Base-by-base conservation (phyloP, 2,113 vertebrate species). In the Himantopus leucocephalus region DNA sequence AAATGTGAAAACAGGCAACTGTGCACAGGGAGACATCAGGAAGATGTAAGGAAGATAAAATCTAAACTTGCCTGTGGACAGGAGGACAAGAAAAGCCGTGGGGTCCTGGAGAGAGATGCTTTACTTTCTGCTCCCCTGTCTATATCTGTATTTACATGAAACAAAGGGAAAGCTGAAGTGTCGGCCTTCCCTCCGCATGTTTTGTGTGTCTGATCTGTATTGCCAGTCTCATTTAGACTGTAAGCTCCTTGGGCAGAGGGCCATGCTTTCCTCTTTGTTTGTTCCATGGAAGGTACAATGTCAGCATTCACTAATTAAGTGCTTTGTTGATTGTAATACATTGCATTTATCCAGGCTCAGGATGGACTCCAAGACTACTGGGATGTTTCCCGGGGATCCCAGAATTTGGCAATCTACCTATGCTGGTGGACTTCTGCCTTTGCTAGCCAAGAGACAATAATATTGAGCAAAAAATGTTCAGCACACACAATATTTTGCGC, bases 221-320 rank as follows among this genome's bases (percentile, higher is more conserved):
- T 96, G 62, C 91, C 77, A 85, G 58, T 53, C 58, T 79, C 85
- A 85, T 85, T 88, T 91, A 55, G 45, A 32, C 78, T 83, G 89
- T 32, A 56, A 66, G 41, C 58, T 92, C 41, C 58, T 82, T 94
- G 94, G 96, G 95, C 94, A 96, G 55, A 79, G 19, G 26, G 84
- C 97, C 91, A 88, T 62, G 70, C 32, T 91, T 82, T 91, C 62
- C 76, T 72, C 71, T 94, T 56, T 94, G 27, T 92, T 88, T 90
- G 80, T 79, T 94, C 89, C 87, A 74, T 0, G 0, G 67, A 88
- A 96, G 91, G 89, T 85, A 91, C 87, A 63, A 76, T 83, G 84
- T 96, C 97, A 97, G 84, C 93, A 90, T 87, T 90, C 81, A 88
- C 85, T 94, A 96, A 96, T 96, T 85, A 96, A 77, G 35, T 60